A percentile compares a stretch with the other conserved stretches of the same genome.
Conservation (phyloP, 2,888 invertebrate species). For the Cyrtodaria siliqua region DNA sequence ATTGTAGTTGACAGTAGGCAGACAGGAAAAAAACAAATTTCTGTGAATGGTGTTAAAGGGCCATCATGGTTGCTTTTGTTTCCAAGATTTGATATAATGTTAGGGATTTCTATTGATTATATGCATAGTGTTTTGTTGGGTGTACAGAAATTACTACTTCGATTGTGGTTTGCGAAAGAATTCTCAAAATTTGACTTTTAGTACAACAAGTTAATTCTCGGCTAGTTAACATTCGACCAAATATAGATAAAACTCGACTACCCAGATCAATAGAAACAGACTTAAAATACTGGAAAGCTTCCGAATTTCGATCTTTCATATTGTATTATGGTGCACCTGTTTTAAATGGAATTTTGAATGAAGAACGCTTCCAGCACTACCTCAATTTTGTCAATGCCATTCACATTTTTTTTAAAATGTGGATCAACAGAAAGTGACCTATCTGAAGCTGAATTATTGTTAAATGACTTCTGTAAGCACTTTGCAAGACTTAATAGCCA, state of each 20-base stretch:
- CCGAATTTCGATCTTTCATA: constrained; percentile 35
- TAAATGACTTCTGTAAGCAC: constrained; percentile 15
- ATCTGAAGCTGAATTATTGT: constrained; percentile 9
- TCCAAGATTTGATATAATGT: constrained; percentile 26
- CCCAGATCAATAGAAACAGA: constrained; percentile 36
- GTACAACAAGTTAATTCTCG: constrained; percentile 14
- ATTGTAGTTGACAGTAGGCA: constrained; percentile 12
- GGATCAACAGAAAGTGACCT: constrained; percentile 19
- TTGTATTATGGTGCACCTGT: constrained; percentile 26
- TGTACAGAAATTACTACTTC: constrained; percentile 32
- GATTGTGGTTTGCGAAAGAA: constrained; percentile 44
- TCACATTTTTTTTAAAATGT: constrained; percentile 20
- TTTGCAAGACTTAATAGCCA: constrained; percentile 10
- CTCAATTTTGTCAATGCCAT: constrained; percentile 25
- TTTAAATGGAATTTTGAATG: constrained; percentile 16
- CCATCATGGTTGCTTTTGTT: constrained; percentile 41
- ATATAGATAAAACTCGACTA: constrained; percentile 25
- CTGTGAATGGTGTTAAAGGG: constrained; percentile 44
- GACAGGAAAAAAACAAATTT: not conserved
- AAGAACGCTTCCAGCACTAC: constrained; percentile 29
- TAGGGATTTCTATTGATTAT: constrained; percentile 20
- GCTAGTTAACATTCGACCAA: constrained; percentile 18
- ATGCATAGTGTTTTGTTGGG: constrained; percentile 51
- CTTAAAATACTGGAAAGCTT: constrained; percentile 43
- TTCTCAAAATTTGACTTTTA: constrained; percentile 8